Base-by-base conservation (phyloP, 1,140 invertebrate genomes). In the Periplaneta americana region DNA sequence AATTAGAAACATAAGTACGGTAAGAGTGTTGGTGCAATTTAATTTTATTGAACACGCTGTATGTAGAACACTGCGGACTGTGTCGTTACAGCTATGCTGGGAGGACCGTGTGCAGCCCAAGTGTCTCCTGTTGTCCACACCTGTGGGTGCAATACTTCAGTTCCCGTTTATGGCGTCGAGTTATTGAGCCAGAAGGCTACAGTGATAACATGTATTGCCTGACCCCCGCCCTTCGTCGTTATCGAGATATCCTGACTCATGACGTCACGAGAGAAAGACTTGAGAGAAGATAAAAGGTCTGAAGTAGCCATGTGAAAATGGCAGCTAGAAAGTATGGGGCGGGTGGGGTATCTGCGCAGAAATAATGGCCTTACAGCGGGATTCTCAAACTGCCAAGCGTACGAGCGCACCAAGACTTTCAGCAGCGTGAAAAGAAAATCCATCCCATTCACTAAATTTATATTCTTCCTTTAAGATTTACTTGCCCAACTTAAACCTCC, bases 381-480 rank as follows among this genome's bases (percentile, higher is more conserved):
- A 77, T 77, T 77, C 33, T 77, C 35, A 77, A 77, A 77, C 33
- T 36, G 33, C 33, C 35, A 34, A 33, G 75, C 75, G 10, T 77
- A 77, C 31, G 33, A 77, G 75, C 57, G 17, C 9, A 34, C 35
- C 17, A 34, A 33, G 17, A 77, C 75, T 33, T 33, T 77, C 75
- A 77, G n/a, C 75, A 77, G 33, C 15, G 75, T 77, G 75, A 36
- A 77, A 77, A 36, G 75, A 77, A 77, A 77, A 77, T 77, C 75
- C 75, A 77, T 77, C 75, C 75, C 15, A 34, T 34, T 77, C 75
- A 77, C 35, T 31, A 77, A 77, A 77, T 77, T 77, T 77, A 77
- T 77, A 77, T 77, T 77, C 75, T 77, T 77, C 75, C 35, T 77
- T 77, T 77, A 77, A 77, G 75, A 77, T 77, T 77, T 77, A 77